Conservation (phyloP, 2,888 invertebrate species). For the Dolichomitus sp. region DNA sequence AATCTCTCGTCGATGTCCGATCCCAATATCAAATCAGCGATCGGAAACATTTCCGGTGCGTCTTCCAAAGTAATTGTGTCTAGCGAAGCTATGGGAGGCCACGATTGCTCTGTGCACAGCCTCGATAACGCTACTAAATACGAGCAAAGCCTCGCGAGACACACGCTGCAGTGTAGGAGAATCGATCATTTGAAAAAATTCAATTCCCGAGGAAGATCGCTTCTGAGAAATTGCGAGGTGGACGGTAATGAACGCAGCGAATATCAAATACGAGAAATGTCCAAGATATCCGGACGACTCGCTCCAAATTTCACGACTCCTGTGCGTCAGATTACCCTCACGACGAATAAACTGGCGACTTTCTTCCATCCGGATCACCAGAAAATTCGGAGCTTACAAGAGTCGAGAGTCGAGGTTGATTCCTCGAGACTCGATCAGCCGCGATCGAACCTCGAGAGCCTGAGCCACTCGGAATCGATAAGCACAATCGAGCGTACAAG, state of each 20-base stretch:
- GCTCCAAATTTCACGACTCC: slow-evolving; percentile 50
- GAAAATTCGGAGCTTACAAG: slow-evolving; percentile 44
- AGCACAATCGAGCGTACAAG: slow-evolving; percentile 71
- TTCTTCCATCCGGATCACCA: slow-evolving; percentile 69
- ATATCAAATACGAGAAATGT: not conserved
- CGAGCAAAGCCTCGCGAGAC: slow-evolving; percentile 5
- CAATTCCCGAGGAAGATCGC: slow-evolving; percentile 54
- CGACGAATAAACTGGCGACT: slow-evolving; percentile 77
- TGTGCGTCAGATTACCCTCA: slow-evolving; percentile 76
- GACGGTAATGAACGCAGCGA: not conserved
- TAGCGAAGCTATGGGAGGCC: slow-evolving; percentile 49
- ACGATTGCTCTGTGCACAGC: slow-evolving; percentile 77
- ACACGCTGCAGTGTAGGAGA: slow-evolving; percentile 48
- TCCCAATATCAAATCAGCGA: slow-evolving; percentile 79
- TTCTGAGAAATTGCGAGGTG: slow-evolving; percentile 56
- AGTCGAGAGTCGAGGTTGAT: slow-evolving; percentile 51
- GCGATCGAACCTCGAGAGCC: slow-evolving; percentile 68
- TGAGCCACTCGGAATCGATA: slow-evolving; percentile 77
- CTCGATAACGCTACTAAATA: slow-evolving; percentile 75
- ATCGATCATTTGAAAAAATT: slow-evolving; percentile 47
- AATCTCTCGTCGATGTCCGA: slow-evolving; percentile 82
- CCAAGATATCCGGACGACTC: slow-evolving; percentile 3
- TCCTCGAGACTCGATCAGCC: slow-evolving; percentile 48
- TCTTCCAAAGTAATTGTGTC: slow-evolving; percentile 66
- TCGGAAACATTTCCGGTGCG: slow-evolving; percentile 59